Percentiles rank a stretch among this genome's conserved stretches.
These are phyloP conservation scores for Eulemur rubriventer DNA, from an alignment of 2,797 vertebrate species.

Conservation along the genomic window DNA sequence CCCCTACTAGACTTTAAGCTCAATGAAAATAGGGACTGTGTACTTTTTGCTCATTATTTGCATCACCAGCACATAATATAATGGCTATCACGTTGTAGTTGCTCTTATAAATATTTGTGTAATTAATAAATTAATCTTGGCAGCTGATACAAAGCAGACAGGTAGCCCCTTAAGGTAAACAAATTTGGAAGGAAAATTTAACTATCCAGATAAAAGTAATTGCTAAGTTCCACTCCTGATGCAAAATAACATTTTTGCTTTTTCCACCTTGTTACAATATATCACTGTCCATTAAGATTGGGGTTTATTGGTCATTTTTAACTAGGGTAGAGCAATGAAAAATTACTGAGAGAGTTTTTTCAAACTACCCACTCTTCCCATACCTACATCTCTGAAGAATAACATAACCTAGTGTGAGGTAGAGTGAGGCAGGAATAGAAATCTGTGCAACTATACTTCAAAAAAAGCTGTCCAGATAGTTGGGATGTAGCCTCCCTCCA, in stretches of 20 bases:
- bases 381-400: not conserved
- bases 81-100: not conserved
- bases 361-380: not conserved
- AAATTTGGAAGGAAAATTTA: conserved; percentile 18
- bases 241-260: not conserved
- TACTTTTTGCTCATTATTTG: conserved; percentile 1
- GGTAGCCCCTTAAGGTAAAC: not conserved
- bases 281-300: not conserved
- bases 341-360: not conserved
- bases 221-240: not conserved
- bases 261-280: not conserved
- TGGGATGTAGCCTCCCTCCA: not conserved
- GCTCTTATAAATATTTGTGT: conserved; percentile 43
- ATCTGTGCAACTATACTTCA: not conserved
- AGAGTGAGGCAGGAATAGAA: not conserved
- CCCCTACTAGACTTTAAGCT: not conserved
- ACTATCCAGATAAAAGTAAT: not conserved
- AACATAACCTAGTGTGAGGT: not conserved
- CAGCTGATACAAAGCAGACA: not conserved
- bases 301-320: not conserved
- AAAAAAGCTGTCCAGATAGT: not conserved
- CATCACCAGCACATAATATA: not conserved
- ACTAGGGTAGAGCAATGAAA: not conserved
- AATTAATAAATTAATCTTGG: conserved; percentile 44
- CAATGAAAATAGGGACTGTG: not conserved